phyloP scores from a whole-genome alignment of 2,113 vertebrate species.

The Crocuta crocuta region DNA sequence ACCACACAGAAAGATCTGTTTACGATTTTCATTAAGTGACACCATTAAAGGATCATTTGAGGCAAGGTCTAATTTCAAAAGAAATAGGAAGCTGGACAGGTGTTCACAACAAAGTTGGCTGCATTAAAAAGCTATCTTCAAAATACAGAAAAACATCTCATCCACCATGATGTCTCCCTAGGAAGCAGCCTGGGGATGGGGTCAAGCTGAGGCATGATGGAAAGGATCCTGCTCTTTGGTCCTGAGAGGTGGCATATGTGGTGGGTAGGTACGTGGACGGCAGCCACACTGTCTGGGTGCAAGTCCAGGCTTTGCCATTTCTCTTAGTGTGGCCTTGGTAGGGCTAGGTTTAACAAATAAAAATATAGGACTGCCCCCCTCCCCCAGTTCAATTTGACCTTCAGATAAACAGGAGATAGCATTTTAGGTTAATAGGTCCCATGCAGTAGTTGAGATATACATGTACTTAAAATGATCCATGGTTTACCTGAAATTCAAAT shows the following conservation, averaged over 20 bases:
- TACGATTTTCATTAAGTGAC: not conserved
- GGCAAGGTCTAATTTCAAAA: not conserved
- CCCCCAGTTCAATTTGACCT: not conserved
- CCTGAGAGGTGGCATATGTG: not conserved
- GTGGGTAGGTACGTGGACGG: not conserved
- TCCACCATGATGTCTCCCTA: not conserved
- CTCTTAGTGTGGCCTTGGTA: not conserved
- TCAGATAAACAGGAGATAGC: not conserved
- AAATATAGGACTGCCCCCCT: not conserved
- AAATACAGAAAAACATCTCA: not conserved
- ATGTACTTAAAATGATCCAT: not conserved
- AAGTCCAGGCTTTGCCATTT: not conserved
- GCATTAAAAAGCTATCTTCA: constrained; percentile 2
- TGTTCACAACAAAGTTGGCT: not conserved
- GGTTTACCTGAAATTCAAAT: not conserved
- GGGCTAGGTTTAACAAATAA: not conserved
- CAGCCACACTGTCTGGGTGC: not conserved
- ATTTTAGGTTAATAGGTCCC: not conserved
- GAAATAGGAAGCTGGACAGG: not conserved
- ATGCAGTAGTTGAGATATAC: not conserved
- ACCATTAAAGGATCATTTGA: not conserved
- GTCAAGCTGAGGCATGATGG: not conserved
- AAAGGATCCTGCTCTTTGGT: not conserved
- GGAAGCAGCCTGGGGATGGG: not conserved
- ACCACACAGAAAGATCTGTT: not conserved